Evolutionary conservation across 2,888 invertebrate species (phyloP).

Genomic region (Trissolcus japonicus): DNA sequence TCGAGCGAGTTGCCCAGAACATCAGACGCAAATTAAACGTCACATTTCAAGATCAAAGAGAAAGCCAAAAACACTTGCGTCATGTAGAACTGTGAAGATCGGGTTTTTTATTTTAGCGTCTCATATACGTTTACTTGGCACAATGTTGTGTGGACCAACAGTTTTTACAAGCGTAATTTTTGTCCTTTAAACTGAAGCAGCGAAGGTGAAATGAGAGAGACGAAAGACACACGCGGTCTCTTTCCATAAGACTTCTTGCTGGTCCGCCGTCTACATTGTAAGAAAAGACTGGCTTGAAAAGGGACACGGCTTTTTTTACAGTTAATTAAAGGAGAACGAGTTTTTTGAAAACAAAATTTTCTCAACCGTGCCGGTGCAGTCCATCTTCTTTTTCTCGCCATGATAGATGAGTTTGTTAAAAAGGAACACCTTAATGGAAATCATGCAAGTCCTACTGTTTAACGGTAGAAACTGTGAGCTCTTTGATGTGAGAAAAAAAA

Average conservation of each 20-base stretch:
- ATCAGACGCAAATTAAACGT: conserved; percentile 43
- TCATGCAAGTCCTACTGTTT: conserved; percentile 50
- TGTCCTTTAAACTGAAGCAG: neutral
- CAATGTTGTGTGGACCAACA: too few relatives aligned
- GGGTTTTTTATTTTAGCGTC: too few relatives aligned
- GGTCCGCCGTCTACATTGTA: conserved; percentile 19
- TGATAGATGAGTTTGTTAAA: conserved; percentile 42
- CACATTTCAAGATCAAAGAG: conserved; percentile 19
- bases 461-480: conserved; percentile 28
- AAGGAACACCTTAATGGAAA: conserved; percentile 35
- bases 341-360: conserved; percentile 39
- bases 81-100: too few relatives aligned
- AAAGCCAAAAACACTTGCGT: neutral
- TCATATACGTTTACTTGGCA: too few relatives aligned
- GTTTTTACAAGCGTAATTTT: too few relatives aligned
- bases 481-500: conserved; percentile 29
- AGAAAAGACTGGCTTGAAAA: conserved; percentile 11
- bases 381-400: conserved; percentile 22
- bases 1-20: conserved; percentile 19
- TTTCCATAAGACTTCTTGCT: conserved; percentile 13
- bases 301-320: conserved; percentile 35
- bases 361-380: conserved; percentile 9
- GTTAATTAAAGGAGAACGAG: conserved; percentile 46
- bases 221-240: neutral
- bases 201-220: conserved; percentile 8